A percentile compares a stretch with the other conserved stretches of the same genome.
Evolutionary conservation across 1,140 invertebrate genomes (phyloP).

Genomic region (Aphaenogaster rudis): DNA sequence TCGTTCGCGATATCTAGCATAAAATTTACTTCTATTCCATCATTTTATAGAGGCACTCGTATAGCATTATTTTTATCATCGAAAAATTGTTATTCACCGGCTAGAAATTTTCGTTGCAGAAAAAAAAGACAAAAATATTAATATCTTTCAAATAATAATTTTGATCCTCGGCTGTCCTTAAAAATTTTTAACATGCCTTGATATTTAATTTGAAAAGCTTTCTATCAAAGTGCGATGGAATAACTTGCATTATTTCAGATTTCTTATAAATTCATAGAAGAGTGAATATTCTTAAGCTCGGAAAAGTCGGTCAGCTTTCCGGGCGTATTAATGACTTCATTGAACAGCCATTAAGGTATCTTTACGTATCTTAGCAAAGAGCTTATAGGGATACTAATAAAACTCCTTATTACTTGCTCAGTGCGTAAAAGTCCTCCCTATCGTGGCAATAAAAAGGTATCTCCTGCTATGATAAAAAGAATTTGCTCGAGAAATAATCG

Average conservation of each 20-base stretch:
- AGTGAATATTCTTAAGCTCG: slow-evolving; percentile 19
- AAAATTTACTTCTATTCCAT: slow-evolving; percentile 16
- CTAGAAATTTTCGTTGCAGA: not conserved
- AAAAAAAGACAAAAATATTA: not conserved
- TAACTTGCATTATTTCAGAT: slow-evolving; percentile 1
- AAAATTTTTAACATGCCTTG: not conserved
- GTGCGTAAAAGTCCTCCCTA: not conserved
- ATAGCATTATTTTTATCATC: not conserved
- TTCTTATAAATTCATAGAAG: slow-evolving; percentile 8
- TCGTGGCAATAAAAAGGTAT: slow-evolving; percentile 3
- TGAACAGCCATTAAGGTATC: slow-evolving; percentile 41
- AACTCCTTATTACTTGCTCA: slow-evolving; percentile 43
- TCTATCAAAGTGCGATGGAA: not conserved
- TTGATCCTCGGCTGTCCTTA: not conserved
- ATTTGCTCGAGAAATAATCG: not conserved
- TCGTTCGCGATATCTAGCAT: slow-evolving; percentile 4
- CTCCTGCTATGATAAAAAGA: not conserved
- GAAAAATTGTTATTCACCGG: not conserved
- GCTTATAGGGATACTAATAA: slow-evolving; percentile 34
- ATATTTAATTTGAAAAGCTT: not conserved
- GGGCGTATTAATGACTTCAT: slow-evolving; percentile 50
- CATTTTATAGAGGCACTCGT: not conserved
- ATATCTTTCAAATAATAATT: slow-evolving; percentile 1
- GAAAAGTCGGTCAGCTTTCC: slow-evolving; percentile 10
- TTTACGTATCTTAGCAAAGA: slow-evolving; percentile 13